Conservation (phyloP, 2,797 vertebrate species). For the Apogon hyalosoma region DNA sequence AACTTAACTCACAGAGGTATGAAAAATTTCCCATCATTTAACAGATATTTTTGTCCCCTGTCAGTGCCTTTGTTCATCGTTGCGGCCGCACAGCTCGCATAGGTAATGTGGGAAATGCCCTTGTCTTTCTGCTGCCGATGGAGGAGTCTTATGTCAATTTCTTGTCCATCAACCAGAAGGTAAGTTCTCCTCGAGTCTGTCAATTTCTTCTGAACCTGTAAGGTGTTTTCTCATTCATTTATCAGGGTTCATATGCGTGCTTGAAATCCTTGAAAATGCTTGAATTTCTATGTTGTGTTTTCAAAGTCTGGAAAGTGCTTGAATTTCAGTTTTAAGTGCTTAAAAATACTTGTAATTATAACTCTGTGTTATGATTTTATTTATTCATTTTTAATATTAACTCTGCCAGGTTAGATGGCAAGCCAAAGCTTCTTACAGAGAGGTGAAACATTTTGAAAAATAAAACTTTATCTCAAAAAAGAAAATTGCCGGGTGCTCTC, state of each 20-base stretch:
- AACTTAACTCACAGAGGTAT: background rate
- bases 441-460: no score
- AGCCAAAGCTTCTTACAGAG: no score
- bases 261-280: background rate
- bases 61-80: conserved; percentile 95
- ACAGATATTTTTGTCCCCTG: background rate
- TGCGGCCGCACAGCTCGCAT: conserved; percentile 96
- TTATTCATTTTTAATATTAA: no score
- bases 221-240: no score
- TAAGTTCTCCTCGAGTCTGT: conserved; percentile 48
- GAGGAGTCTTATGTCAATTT: conserved; percentile 93
- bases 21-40: background rate
- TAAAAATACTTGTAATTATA: background rate
- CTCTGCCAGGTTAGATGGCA: no score
- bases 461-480: no score
- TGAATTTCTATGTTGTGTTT: no score
- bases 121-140: conserved; percentile 96
- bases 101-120: conserved; percentile 89
- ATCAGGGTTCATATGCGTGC: no score
- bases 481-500: no score
- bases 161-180: conserved; percentile 97
- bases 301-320: no score
- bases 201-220: no score
- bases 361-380: background rate
- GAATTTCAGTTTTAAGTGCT: no score